These are phyloP conservation scores for Drosophila fulvimacula DNA, from an alignment of 2,888 invertebrate species.

Conservation along the genomic window DNA sequence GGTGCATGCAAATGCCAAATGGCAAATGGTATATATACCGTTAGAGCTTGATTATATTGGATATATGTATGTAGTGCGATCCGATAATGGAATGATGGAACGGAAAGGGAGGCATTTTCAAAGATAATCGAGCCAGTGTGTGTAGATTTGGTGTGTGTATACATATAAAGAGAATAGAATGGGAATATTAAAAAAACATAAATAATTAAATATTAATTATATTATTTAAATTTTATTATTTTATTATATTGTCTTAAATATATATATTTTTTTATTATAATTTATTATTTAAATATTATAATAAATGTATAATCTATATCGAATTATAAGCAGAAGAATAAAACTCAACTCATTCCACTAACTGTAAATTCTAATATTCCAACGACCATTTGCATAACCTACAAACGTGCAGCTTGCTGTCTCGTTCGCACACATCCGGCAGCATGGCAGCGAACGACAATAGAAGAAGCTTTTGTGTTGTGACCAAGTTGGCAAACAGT, in stretches of 20 bases:
- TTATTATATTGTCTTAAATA: neutral
- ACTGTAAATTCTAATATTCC: neutral
- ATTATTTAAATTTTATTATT: neutral
- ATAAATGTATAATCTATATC: neutral
- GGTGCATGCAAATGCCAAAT: constrained; percentile 47
- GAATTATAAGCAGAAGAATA: neutral
- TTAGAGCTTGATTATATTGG: constrained; percentile 29
- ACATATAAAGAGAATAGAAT: neutral
- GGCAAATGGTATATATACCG: neutral
- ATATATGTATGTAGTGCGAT: constrained; percentile 20
- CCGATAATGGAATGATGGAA: constrained; percentile 32
- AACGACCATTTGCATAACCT: constrained; percentile 3
- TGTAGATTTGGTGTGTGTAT: neutral
- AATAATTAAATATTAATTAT: neutral
- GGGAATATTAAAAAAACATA: neutral
- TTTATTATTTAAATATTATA: neutral
- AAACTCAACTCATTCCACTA: neutral
- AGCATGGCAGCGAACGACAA: constrained; percentile 4
- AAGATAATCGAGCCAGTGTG: neutral
- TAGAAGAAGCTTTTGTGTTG: neutral
- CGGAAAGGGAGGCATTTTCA: constrained; percentile 9
- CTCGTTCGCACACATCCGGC: constrained; percentile 5
- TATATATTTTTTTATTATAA: neutral
- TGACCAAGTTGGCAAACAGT: constrained; percentile 26
- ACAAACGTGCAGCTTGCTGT: neutral